Conservation (phyloP, 2,888 invertebrate species). For the Diplazon laetatorius region DNA sequence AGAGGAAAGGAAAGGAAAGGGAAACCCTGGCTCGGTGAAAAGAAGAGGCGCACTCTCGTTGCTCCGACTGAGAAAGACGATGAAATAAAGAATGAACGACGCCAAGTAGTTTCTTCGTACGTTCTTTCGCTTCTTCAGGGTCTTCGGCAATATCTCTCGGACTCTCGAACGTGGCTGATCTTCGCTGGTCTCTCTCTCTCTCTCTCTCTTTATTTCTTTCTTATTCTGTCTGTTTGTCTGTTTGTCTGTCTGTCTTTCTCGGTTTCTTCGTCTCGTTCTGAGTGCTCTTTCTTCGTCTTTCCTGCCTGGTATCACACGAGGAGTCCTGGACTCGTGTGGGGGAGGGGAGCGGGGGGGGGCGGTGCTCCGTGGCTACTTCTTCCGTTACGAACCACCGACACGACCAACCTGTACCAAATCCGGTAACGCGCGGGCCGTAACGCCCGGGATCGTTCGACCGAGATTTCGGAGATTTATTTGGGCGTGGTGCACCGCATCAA, state of each 20-base stretch:
- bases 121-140: constrained; percentile 33
- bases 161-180: neutral
- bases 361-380: constrained; percentile 12
- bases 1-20: constrained; percentile 21
- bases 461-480: constrained; percentile 70
- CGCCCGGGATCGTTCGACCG: constrained; percentile 72
- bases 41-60: too few species aligned
- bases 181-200: constrained; percentile 7
- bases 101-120: constrained; percentile 10
- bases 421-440: constrained; percentile 40
- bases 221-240: too few species aligned
- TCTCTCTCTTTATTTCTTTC: too few species aligned
- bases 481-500: constrained; percentile 44
- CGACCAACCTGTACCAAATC: constrained; percentile 6
- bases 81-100: constrained; percentile 9
- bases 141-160: constrained; percentile 53
- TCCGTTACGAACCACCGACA: neutral
- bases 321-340: constrained; percentile 20
- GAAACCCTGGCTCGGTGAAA: too few species aligned
- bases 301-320: constrained; percentile 35
- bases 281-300: too few species aligned
- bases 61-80: constrained; percentile 11
- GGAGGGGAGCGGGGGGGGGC: too few species aligned
- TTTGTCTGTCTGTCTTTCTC: too few species aligned
- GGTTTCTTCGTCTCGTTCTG: too few species aligned